A percentile compares a stretch with the other conserved stretches of the same genome.
Evolutionary conservation across 2,113 vertebrate genomes (phyloP).

Genomic region (Phalacrocorax pelagicus): DNA sequence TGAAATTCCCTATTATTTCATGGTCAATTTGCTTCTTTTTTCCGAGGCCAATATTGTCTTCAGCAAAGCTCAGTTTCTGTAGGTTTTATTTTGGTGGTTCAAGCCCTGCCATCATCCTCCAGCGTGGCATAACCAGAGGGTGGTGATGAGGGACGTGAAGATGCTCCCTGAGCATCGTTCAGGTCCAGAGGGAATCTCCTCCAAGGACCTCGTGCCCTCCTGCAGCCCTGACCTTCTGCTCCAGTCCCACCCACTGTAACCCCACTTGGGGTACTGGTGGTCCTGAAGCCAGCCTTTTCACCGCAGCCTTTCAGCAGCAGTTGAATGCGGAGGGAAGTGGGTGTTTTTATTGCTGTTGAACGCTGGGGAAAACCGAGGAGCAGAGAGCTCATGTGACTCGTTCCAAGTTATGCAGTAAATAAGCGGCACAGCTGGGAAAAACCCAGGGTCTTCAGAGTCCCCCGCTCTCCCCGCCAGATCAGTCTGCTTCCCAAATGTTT

Average conservation of each 20-base stretch:
- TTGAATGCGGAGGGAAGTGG: background rate
- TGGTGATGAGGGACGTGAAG: rapidly evolving
- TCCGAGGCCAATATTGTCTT: background rate
- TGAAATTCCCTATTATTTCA: conserved; percentile 58
- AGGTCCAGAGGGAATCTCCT: background rate
- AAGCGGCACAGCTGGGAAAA: background rate
- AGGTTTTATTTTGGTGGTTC: background rate
- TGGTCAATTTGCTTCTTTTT: conserved; percentile 19
- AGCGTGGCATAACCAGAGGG: background rate
- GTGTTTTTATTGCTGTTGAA: background rate
- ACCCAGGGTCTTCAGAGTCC: background rate
- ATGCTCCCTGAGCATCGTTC: background rate
- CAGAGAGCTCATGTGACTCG: background rate
- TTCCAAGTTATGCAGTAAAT: conserved; percentile 7
- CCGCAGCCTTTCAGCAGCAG: background rate
- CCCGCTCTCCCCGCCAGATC: background rate
- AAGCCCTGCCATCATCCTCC: background rate
- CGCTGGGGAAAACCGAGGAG: background rate
- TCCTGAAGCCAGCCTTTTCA: background rate
- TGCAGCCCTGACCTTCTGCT: background rate
- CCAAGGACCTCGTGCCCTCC: background rate
- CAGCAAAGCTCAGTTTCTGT: background rate
- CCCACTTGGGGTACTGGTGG: background rate
- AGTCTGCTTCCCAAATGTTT: conserved; percentile 13
- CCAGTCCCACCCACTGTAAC: background rate